Base-by-base conservation (phyloP, 2,888 invertebrate species). In the Agrochola lota region DNA sequence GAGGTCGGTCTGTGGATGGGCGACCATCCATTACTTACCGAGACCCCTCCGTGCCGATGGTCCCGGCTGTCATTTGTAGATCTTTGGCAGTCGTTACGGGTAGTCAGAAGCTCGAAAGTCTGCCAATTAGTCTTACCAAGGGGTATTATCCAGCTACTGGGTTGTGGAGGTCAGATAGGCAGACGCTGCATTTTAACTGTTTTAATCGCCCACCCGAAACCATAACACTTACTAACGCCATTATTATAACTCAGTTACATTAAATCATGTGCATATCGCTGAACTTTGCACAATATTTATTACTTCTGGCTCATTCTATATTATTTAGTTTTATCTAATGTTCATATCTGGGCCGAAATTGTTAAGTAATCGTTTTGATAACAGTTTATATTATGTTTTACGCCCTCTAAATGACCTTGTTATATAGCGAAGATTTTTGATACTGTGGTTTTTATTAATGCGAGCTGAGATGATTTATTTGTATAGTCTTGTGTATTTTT, bases 301-400 rank as follows among this genome's bases (percentile, higher is more conserved):
- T 74, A 69, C 35, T 81, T 68, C 52, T 17, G 8, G 15, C 70
- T 76, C 67, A 68, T 81, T 81, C 71, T 81, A 63, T 68, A 68
- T 52, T 67, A 71, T 81, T 81, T 26, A 66, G n/a, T 40, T 74
- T 78, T 76, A 81, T 81, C 80, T 57, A 43, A 49, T 30, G 55
- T 49, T 74, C 55, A 66, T 62, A 81, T 81, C 81, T 71, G 7
- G n/a, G 23, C 66, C 64, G 17, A 76, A 76, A 71, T 71, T 35
- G 64, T 66, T 74, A 46, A 80, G 59, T 80, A 57, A 81, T 71
- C 17, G 64, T 71, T 71, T 43, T 57, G 49, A 76, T 71, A 66
- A 26, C n/a, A 43, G 30, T 63, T 68, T 80, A 55, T 64, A 69
- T n/a, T 40, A n/a, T n/a, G n/a, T n/a, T n/a, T n/a, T n/a, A 60